These are phyloP conservation scores for Ceriagrion tenellum DNA, from an alignment of 2,888 invertebrate genomes.

Conservation along the genomic window DNA sequence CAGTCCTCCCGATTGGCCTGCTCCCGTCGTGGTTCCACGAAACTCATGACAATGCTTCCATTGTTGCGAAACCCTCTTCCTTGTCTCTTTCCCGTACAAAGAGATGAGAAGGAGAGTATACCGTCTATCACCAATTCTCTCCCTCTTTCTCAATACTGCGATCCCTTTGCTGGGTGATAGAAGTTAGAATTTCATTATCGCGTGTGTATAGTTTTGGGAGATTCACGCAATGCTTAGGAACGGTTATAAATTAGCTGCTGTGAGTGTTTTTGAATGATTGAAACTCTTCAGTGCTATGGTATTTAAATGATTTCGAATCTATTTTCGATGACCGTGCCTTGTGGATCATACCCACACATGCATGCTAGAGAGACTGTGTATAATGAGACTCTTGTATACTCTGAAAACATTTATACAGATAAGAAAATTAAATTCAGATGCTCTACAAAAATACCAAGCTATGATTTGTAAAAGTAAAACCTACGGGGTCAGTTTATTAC, in stretches of 20 bases:
- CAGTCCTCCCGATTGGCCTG: constrained; percentile 28
- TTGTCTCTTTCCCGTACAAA: neutral
- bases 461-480: too few species aligned
- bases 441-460: too few species aligned
- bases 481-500: too few species aligned
- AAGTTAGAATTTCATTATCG: neutral
- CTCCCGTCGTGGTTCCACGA: neutral
- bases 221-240: neutral
- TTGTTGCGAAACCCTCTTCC: neutral
- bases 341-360: too few species aligned
- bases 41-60: constrained; percentile 38
- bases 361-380: too few species aligned
- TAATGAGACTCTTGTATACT: too few species aligned
- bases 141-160: neutral
- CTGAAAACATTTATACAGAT: too few species aligned
- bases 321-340: too few species aligned
- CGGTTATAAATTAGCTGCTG: neutral
- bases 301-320: too few species aligned
- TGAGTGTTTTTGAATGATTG: too few species aligned
- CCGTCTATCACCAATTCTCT: neutral
- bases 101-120: neutral
- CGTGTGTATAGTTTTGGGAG: neutral
- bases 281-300: too few species aligned
- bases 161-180: neutral
- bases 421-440: too few species aligned